These are phyloP conservation scores for Oreocharis arfaki DNA, from an alignment of 2,113 vertebrate genomes.

Conservation along the genomic window DNA sequence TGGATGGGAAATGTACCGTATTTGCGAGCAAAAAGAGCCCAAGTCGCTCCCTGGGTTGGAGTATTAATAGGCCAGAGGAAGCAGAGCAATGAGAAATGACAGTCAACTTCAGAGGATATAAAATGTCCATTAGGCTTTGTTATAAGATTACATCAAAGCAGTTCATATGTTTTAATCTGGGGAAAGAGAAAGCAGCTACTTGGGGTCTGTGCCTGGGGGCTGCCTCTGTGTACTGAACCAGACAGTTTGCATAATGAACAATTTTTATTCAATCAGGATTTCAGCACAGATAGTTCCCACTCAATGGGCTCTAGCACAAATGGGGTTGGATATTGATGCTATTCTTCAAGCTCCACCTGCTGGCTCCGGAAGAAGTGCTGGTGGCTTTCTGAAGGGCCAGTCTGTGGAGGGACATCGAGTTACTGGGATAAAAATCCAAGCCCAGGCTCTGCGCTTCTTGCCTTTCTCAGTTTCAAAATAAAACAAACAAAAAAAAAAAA, in stretches of 20 bases:
- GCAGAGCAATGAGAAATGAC: conserved; percentile 66
- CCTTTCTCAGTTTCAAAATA: neutral
- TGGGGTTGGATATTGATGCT: conserved; percentile 50
- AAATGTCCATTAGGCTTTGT: conserved; percentile 77
- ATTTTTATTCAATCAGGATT: conserved; percentile 75
- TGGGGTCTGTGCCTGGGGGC: conserved; percentile 75
- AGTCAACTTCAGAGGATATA: conserved; percentile 75
- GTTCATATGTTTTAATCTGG: conserved; percentile 75
- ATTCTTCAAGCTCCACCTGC: conserved; percentile 76
- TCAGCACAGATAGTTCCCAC: conserved; percentile 63
- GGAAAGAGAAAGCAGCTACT: conserved; percentile 67
- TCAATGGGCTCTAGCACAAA: conserved; percentile 42
- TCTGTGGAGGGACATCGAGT: neutral
- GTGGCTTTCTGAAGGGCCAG: neutral
- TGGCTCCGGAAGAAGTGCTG: conserved; percentile 36
- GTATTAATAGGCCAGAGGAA: conserved; percentile 65
- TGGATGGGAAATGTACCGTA: neutral
- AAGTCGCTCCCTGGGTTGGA: neutral
- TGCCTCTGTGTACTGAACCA: conserved; percentile 72
- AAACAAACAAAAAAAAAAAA: too few relatives aligned
- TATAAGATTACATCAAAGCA: conserved; percentile 77
- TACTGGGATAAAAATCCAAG: neutral
- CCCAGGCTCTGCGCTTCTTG: neutral
- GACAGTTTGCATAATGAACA: conserved; percentile 76
- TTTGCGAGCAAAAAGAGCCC: neutral